Conservation (phyloP, 1,140 invertebrate genomes). For the Holotrichia oblita region DNA sequence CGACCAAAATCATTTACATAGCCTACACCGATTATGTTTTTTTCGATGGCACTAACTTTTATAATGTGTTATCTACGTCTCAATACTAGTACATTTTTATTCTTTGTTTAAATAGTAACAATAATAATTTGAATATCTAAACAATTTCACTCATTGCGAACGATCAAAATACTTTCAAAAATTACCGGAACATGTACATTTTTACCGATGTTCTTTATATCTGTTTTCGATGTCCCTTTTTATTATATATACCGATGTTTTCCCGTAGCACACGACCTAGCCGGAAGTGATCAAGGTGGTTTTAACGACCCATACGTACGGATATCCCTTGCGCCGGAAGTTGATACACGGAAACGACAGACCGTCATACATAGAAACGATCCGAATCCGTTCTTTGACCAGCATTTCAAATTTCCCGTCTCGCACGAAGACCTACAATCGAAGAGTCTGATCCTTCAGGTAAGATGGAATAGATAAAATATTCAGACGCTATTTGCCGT, state of each 20-base stretch:
- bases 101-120: too few relatives aligned
- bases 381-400: constrained; percentile 82
- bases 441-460: constrained; percentile 76
- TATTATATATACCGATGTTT: neutral
- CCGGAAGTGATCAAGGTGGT: constrained; percentile 80
- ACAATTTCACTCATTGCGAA: too few relatives aligned
- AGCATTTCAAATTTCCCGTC: constrained; percentile 87
- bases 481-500: constrained; percentile 69
- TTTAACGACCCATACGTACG: constrained; percentile 90
- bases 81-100: too few relatives aligned
- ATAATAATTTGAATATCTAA: too few relatives aligned
- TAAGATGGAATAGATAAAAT: neutral
- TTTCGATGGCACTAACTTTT: too few relatives aligned
- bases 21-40: too few relatives aligned
- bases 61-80: too few relatives aligned
- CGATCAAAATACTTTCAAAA: too few relatives aligned
- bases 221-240: neutral
- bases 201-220: too few relatives aligned
- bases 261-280: constrained; percentile 78
- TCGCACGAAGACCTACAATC: constrained; percentile 81
- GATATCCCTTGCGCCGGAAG: constrained; percentile 77
- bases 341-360: constrained; percentile 84
- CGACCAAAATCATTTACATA: too few relatives aligned
- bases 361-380: constrained; percentile 81
- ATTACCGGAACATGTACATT: too few relatives aligned